Evolutionary conservation across 2,113 vertebrate genomes (phyloP).

Genomic region (Catagonus wagneri): DNA sequence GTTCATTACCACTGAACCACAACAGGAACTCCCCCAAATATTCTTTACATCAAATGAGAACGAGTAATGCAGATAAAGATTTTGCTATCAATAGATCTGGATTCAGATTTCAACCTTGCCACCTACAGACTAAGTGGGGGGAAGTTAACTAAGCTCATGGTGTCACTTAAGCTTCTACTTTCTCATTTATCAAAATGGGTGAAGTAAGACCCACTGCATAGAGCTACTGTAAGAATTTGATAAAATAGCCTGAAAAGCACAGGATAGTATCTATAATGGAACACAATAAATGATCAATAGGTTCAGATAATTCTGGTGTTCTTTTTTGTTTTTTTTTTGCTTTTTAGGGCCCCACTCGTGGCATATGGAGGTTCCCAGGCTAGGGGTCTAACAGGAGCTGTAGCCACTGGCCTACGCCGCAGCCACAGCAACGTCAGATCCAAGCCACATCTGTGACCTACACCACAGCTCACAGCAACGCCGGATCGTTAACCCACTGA

Average conservation of each 20-base stretch:
- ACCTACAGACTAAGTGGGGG: neutral
- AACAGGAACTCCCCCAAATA: neutral
- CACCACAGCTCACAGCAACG: no score
- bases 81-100: neutral
- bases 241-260: neutral
- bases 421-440: no score
- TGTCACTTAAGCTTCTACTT: neutral
- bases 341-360: no score
- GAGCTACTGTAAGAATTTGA: neutral
- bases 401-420: no score
- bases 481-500: no score
- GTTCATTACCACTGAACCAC: no score
- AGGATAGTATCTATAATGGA: fast-evolving
- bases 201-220: neutral
- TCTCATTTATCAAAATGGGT: neutral
- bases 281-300: neutral
- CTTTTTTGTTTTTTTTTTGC: no score
- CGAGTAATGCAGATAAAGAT: neutral
- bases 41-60: neutral
- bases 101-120: neutral
- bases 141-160: neutral
- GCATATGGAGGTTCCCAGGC: no score
- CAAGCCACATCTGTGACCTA: no score
- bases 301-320: neutral
- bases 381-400: no score